Base-by-base conservation (phyloP, 2,888 invertebrate genomes). In the Drosophila eohydei region DNA sequence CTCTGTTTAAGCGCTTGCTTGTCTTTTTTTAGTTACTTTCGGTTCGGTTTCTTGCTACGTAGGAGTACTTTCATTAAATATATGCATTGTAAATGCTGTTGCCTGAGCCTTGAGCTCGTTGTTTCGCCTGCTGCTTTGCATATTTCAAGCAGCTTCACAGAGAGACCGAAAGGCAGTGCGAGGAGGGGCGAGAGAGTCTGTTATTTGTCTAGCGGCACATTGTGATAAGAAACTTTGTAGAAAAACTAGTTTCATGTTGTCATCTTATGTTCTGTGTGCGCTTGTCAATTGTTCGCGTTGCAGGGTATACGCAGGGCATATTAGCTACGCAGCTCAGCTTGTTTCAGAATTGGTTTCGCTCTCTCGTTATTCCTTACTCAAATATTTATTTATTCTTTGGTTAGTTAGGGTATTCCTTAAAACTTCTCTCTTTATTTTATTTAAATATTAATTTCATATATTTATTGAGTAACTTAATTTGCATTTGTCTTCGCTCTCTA, bases 31-130 rank as follows among this genome's bases (percentile, higher is more conserved):
- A 36, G 30, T 38, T 34, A 40, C 66, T 66, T 34, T 40, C 40
- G 60, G 62, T 76, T 85, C 57, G 61, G 73, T 74, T 74, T 54
- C 44, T 68, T 67, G 61, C 73, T 36, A 58, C 46, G 43, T 36
- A 64, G 30, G 16, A 50, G 71, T 72, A 88, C 76, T 89, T 89
- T 86, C 89, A 89, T 86, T 86, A 86, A 87, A 89, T 81, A 77
- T 79, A 71, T 80, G 84, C 81, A 83, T 83, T 88, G 80, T 86
- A 61, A 74, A 78, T 72, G 80, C 50, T 73, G 54, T 61, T 79
- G 56, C 63, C 50, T 72, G 78, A 54, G 71, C 67, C 70, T 74
- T 79, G 69, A 72, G 62, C 41, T 40, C 41, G 7, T 43, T 51
- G 21, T 52, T 63, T 61, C 59, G 50, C 41, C 66, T 63, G 62